phyloP scores from a whole-genome alignment of 2,888 invertebrate species.

The Rhagonycha lutea region DNA sequence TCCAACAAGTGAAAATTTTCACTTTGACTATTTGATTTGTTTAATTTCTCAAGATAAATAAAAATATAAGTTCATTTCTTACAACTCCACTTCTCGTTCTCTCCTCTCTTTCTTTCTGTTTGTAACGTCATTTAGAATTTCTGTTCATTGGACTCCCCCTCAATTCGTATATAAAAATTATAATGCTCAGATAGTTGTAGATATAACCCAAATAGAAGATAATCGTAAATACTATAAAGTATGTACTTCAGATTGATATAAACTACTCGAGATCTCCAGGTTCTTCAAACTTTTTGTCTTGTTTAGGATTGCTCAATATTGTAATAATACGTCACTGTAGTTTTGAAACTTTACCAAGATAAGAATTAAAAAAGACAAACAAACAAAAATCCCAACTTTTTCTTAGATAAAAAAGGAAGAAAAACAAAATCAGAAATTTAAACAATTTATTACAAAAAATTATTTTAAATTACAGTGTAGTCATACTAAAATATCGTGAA shows the following conservation, averaged over 20 bases:
- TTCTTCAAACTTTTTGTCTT: background rate
- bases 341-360: background rate
- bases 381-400: background rate
- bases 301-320: background rate
- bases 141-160: too few relatives aligned
- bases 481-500: background rate
- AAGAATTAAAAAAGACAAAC: background rate
- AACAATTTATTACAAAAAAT: background rate
- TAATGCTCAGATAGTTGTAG: background rate
- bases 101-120: too few relatives aligned
- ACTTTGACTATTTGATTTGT: too few relatives aligned
- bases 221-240: background rate
- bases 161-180: too few relatives aligned
- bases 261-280: background rate
- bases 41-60: too few relatives aligned
- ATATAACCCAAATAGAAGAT: background rate
- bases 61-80: too few relatives aligned
- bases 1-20: too few relatives aligned
- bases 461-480: background rate
- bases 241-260: background rate
- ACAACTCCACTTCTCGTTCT: too few relatives aligned
- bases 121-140: too few relatives aligned
- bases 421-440: background rate
- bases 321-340: background rate
- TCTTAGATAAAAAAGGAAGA: background rate